These are phyloP conservation scores for Selene dorsalis DNA, from an alignment of 2,797 vertebrate genomes.

Conservation along the genomic window DNA sequence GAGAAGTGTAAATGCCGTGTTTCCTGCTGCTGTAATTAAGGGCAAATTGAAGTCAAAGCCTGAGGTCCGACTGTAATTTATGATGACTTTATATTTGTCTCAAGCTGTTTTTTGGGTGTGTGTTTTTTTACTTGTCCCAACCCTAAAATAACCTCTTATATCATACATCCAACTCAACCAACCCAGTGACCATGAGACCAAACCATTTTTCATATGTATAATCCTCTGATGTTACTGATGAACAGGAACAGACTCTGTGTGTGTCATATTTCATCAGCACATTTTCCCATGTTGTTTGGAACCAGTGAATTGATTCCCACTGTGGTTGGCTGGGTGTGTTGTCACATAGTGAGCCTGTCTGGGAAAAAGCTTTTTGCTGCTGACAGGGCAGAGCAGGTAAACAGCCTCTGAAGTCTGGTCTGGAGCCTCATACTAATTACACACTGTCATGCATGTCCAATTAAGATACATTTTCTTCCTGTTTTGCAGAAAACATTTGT, in stretches of 20 bases:
- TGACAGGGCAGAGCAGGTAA: constrained; percentile 77
- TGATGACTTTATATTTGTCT: constrained; percentile 9
- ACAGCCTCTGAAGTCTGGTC: constrained; percentile 75
- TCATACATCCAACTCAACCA: background rate
- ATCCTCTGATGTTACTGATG: background rate
- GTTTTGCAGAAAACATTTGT: too few relatives aligned
- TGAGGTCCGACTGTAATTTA: constrained; percentile 7
- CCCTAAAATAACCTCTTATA: background rate
- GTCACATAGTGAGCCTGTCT: constrained; percentile 66
- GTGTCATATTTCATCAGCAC: constrained; percentile 27
- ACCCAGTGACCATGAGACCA: background rate
- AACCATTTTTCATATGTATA: constrained; percentile 15
- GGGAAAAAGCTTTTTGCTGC: constrained; percentile 53
- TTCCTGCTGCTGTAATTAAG: constrained; percentile 5
- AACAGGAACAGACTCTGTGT: constrained; percentile 1
- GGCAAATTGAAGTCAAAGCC: constrained; percentile 6
- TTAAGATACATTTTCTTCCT: constrained; percentile 44
- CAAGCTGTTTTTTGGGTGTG: background rate
- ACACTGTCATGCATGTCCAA: constrained; percentile 58
- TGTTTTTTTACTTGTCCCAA: constrained; percentile 8
- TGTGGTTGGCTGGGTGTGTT: constrained; percentile 56
- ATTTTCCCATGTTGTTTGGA: constrained; percentile 39
- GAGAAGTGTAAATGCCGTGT: constrained; percentile 14
- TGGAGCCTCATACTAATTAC: constrained; percentile 71
- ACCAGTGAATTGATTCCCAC: constrained; percentile 21